Base-by-base conservation (phyloP, 2,888 invertebrate species). In the Macropis europaea region DNA sequence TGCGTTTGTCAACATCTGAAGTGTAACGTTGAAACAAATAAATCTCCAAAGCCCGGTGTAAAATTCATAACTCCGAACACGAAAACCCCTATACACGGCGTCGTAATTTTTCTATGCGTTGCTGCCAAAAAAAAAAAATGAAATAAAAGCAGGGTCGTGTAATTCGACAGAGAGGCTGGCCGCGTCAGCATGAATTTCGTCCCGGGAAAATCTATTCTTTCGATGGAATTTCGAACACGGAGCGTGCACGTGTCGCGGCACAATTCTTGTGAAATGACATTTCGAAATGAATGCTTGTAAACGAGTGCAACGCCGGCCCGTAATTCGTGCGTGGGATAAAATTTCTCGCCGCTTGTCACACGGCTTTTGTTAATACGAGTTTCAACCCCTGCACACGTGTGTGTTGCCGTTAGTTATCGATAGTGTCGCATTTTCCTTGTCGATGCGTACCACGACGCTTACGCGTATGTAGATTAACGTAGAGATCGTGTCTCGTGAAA, bases 281-380 rank as follows among this genome's bases (percentile, higher is more conserved):
- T 63, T 54, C 73, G 68, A 45, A 54, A 64, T 50, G 54, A 67
- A 76, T 42, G 61, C 70, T 54, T 61, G 67, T 68, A 47, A 73
- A 68, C 64, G 77, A 61, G 54, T 53, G 64, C 72, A 62, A 72
- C 71, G 43, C 53, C 26, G 32, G n/a, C 40, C 43, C 45, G 56
- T 69, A 76, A 77, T 69, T 73, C 57, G 62, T 45, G 62, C 73
- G 34, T 17, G 62, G 61, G 24, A 47, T 68, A 66, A 77, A 77
- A 77, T 66, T 73, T 60, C 38, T 52, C 63, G 42, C 13, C 34
- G 43, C 53, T 57, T 54, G 56, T 32, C 68, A 24, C 42, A 24
- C 54, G 34, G 56, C 56, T 66, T n/a, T 66, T 68, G 68, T 68
- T 68, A 68, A 68, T 56, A 26, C 67, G 45, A 45, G 38, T 30